Evolutionary conservation across 2,113 vertebrate species (phyloP).

Genomic region (Pseudonaja textilis): DNA sequence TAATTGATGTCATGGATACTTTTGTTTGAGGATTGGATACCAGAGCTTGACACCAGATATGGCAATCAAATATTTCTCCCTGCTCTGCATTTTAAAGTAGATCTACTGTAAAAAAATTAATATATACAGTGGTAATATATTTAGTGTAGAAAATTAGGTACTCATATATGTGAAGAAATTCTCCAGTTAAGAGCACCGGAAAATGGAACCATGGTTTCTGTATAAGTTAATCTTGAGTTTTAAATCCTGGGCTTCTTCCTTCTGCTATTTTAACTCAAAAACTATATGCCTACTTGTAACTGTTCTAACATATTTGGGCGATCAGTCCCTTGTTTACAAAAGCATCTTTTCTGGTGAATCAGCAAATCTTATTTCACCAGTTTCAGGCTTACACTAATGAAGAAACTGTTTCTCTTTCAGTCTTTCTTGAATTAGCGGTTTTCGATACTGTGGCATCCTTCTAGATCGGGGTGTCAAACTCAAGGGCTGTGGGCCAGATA

Average conservation of each 20-base stretch:
- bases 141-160: background rate
- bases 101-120: background rate
- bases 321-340: background rate
- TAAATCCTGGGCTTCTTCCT: background rate
- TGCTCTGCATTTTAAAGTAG: background rate
- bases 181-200: background rate
- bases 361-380: background rate
- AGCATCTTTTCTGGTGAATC: background rate
- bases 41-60: background rate
- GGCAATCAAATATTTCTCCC: background rate
- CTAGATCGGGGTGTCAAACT: background rate
- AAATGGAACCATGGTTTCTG: background rate
- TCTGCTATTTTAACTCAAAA: background rate
- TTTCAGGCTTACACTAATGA: background rate
- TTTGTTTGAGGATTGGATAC: background rate
- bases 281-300: background rate
- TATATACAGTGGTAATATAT: background rate
- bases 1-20: background rate
- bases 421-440: background rate
- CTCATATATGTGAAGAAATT: background rate
- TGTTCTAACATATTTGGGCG: background rate
- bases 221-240: background rate
- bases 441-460: background rate
- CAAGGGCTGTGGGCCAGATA: too few species aligned
- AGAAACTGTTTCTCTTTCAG: background rate